These are phyloP conservation scores for Tinea trinotella DNA, from an alignment of 2,888 invertebrate genomes.

Conservation along the genomic window DNA sequence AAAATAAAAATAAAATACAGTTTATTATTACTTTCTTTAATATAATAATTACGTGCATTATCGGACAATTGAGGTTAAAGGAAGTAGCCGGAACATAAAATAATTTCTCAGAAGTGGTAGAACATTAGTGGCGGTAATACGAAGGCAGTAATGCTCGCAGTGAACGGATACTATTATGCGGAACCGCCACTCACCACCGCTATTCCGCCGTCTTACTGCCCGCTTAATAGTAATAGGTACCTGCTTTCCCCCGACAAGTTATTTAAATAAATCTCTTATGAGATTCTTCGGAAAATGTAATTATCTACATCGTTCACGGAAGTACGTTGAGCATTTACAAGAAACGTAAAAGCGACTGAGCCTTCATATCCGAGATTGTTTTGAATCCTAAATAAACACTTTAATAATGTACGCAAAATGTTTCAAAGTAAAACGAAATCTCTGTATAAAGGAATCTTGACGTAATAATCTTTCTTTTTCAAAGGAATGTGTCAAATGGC, in stretches of 20 bases:
- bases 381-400: neutral
- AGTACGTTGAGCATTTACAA: neutral
- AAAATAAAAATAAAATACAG: too few relatives aligned
- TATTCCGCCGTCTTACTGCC: slow-evolving; percentile 10
- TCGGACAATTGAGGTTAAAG: neutral
- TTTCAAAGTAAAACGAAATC: slow-evolving; percentile 2
- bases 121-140: slow-evolving; percentile 1
- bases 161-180: slow-evolving; percentile 10
- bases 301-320: neutral
- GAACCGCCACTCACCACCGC: slow-evolving; percentile 4
- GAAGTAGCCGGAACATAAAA: neutral
- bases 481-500: slow-evolving; percentile 11
- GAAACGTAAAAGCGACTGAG: neutral
- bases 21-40: too few relatives aligned
- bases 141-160: neutral
- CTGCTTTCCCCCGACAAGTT: slow-evolving; percentile 4
- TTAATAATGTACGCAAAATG: neutral
- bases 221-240: slow-evolving; percentile 1
- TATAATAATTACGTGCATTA: neutral
- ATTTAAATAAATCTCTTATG: slow-evolving; percentile 1
- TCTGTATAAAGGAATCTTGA: slow-evolving; percentile 6
- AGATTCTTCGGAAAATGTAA: neutral
- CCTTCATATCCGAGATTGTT: neutral
- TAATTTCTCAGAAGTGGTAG: neutral
- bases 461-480: slow-evolving; percentile 1